Percentiles rank a stretch among this genome's conserved stretches.
Conservation (phyloP, 2,113 vertebrate genomes). For the Ptyas mucosa region DNA sequence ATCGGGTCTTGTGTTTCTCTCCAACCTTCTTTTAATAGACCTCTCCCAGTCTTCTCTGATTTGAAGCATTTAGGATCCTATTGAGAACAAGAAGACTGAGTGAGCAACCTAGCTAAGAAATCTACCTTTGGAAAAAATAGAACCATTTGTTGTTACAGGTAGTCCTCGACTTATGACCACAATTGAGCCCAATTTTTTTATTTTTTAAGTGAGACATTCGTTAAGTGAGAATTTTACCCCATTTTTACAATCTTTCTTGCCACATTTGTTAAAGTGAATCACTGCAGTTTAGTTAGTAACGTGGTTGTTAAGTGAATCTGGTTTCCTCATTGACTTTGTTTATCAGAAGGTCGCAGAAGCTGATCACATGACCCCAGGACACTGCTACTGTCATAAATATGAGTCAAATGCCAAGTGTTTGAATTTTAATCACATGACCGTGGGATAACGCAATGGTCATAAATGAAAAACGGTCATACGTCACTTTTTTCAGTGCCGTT, state of each 20-base stretch:
- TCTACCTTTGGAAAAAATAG: neutral
- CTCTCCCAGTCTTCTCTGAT: conserved; percentile 91
- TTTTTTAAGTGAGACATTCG: neutral
- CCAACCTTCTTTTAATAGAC: conserved; percentile 91
- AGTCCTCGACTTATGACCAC: neutral
- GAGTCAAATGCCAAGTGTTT: neutral
- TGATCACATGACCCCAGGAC: neutral
- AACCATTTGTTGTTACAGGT: conserved; percentile 7
- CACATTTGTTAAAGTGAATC: neutral
- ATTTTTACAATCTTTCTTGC: no score
- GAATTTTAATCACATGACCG: neutral
- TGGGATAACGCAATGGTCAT: neutral
- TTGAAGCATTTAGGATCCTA: conserved; percentile 92
- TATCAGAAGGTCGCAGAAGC: neutral
- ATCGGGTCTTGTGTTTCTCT: conserved; percentile 87
- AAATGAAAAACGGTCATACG: neutral
- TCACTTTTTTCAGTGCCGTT: neutral
- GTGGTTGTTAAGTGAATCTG: neutral
- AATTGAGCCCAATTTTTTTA: neutral
- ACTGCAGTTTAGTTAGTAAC: no score
- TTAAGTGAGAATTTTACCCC: neutral
- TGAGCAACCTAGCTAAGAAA: neutral
- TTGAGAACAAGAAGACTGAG: conserved; percentile 21
- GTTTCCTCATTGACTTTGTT: neutral
- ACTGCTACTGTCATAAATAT: neutral